These are phyloP conservation scores for Caranx melampygus DNA, from an alignment of 2,113 vertebrate genomes.

Conservation along the genomic window DNA sequence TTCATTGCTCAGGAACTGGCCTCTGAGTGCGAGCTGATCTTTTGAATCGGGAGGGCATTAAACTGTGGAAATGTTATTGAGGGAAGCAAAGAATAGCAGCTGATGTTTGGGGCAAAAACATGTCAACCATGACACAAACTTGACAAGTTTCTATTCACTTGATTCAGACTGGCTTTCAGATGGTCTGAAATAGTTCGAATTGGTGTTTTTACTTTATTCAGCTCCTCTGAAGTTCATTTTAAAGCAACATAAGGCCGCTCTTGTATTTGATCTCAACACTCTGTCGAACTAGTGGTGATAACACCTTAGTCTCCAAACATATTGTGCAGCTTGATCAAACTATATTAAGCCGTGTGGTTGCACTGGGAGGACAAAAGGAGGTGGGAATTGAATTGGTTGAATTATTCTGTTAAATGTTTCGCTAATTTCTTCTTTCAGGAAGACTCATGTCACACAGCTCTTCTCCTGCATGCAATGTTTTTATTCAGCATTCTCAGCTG, in stretches of 20 bases:
- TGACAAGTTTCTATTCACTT: constrained; percentile 9
- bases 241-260: not conserved
- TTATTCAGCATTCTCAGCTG: not conserved
- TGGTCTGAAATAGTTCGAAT: constrained; percentile 8
- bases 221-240: not conserved
- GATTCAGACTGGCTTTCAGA: constrained; percentile 23
- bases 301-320: not conserved
- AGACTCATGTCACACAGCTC: not conserved
- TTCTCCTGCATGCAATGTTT: not conserved
- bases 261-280: not conserved
- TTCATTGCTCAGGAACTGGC: constrained; percentile 30
- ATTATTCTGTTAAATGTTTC: too few species aligned
- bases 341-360: not conserved
- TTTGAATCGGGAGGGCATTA: constrained; percentile 28
- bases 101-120: constrained; percentile 36
- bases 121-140: constrained; percentile 21
- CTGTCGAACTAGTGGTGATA: not conserved
- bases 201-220: constrained; percentile 18
- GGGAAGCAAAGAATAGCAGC: constrained; percentile 5
- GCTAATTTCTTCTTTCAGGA: too few species aligned
- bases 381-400: not conserved
- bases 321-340: not conserved
- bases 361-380: not conserved
- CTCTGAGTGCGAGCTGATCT: constrained; percentile 28
- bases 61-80: constrained; percentile 27